phyloP scores from a whole-genome alignment of 2,888 invertebrate species.

The Escarpia spicata region DNA sequence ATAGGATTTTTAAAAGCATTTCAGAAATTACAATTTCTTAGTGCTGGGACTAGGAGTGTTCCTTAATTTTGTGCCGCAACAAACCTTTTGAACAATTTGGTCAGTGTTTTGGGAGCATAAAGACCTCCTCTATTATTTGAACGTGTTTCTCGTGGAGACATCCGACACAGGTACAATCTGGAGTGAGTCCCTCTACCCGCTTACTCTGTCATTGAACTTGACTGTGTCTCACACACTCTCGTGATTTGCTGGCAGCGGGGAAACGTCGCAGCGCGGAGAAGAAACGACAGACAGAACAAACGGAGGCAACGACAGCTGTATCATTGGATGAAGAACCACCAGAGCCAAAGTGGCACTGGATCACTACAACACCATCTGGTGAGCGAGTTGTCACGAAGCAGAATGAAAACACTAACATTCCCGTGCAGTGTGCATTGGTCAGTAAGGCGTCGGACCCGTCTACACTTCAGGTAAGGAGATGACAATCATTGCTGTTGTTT shows the following conservation, averaged over 20 bases:
- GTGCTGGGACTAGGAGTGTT: no score
- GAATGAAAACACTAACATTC: constrained; percentile 46
- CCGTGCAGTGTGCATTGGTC: constrained; percentile 51
- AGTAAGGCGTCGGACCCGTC: constrained; percentile 61
- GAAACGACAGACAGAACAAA: constrained; percentile 13
- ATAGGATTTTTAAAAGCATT: no score
- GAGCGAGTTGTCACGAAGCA: constrained; percentile 48
- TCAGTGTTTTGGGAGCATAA: no score
- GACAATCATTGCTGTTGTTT: neutral
- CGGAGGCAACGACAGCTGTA: constrained; percentile 30
- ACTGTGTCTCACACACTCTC: neutral
- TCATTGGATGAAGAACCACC: constrained; percentile 36
- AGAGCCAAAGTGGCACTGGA: constrained; percentile 45
- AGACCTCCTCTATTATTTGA: no score
- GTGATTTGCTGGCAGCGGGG: neutral
- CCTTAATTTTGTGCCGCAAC: no score
- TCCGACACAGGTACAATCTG: no score
- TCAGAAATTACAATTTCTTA: no score
- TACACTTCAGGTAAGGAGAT: constrained; percentile 56
- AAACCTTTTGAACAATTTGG: no score
- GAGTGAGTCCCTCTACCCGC: neutral
- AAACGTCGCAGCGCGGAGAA: constrained; percentile 29
- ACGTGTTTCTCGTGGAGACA: no score
- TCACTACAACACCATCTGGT: constrained; percentile 57
- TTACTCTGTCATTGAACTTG: neutral